These are phyloP conservation scores for Saccostrea glomerata DNA, from an alignment of 1,140 invertebrate genomes.

Conservation along the genomic window DNA sequence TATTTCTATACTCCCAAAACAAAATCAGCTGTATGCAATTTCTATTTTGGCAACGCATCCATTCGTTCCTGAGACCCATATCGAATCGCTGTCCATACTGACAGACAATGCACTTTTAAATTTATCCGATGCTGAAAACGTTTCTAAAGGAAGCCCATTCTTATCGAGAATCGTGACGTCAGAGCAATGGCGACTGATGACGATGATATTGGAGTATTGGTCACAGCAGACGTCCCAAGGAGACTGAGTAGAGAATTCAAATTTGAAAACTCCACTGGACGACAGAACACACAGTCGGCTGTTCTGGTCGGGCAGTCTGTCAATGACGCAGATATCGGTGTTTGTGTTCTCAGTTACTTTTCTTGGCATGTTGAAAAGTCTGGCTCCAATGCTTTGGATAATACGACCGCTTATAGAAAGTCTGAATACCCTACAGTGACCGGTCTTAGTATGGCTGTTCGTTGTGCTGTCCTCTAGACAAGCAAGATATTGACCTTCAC, in stretches of 20 bases:
- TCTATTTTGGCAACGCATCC: background rate
- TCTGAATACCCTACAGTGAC: background rate
- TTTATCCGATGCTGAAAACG: background rate
- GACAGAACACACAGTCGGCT: constrained; percentile 6
- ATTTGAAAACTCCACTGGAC: background rate
- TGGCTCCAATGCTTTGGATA: background rate
- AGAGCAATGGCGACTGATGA: background rate
- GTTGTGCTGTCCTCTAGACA: background rate
- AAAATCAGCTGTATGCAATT: background rate
- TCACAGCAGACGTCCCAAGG: constrained; percentile 21
- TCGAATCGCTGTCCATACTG: background rate
- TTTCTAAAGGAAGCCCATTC: background rate
- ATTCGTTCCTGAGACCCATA: background rate
- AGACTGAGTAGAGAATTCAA: background rate
- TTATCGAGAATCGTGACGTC: constrained; percentile 22
- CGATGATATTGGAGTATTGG: background rate
- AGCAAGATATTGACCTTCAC: constrained; percentile 10
- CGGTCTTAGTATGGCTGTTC: background rate
- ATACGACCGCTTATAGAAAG: constrained; percentile 24
- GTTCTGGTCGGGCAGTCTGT: background rate
- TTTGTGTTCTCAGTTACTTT: constrained; percentile 7
- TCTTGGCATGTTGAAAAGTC: background rate
- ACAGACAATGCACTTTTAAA: background rate
- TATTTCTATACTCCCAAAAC: too few species aligned
- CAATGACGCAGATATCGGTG: constrained; percentile 32